phyloP scores from a whole-genome alignment of 2,113 vertebrate genomes.

The Phylloscopus whistleri region DNA sequence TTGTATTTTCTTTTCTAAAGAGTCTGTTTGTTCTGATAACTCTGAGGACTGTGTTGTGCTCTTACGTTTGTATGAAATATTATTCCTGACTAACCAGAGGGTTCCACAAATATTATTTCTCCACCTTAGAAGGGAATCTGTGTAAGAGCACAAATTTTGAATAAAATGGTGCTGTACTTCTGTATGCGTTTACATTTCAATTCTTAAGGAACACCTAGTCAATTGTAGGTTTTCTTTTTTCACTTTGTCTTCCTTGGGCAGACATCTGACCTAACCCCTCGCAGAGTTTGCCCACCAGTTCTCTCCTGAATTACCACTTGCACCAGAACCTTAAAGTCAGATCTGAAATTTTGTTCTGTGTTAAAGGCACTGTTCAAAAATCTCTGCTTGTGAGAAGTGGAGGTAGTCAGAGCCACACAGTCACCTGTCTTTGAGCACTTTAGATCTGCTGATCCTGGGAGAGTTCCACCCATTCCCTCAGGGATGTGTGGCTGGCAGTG shows the following conservation, averaged over 20 bases:
- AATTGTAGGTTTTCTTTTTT: neutral
- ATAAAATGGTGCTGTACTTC: neutral
- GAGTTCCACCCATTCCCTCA: neutral
- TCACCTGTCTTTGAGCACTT: neutral
- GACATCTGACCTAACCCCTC: neutral
- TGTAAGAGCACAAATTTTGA: neutral
- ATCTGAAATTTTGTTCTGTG: neutral
- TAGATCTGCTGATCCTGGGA: neutral
- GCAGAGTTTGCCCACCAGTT: neutral
- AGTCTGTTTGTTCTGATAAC: neutral
- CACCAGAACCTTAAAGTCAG: neutral
- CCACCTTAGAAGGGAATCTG: neutral
- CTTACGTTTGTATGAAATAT: neutral
- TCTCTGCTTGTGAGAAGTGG: neutral
- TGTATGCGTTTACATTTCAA: neutral
- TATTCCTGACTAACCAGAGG: neutral
- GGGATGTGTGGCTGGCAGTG: neutral
- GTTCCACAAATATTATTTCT: neutral
- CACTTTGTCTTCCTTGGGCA: neutral
- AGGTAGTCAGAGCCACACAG: neutral
- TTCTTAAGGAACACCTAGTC: neutral
- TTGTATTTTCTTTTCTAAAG: neutral
- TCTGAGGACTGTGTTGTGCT: neutral
- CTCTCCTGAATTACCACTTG: neutral
- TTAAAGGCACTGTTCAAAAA: neutral